Conservation (phyloP, 2,113 vertebrate species). For the Peromyscus leucopus region DNA sequence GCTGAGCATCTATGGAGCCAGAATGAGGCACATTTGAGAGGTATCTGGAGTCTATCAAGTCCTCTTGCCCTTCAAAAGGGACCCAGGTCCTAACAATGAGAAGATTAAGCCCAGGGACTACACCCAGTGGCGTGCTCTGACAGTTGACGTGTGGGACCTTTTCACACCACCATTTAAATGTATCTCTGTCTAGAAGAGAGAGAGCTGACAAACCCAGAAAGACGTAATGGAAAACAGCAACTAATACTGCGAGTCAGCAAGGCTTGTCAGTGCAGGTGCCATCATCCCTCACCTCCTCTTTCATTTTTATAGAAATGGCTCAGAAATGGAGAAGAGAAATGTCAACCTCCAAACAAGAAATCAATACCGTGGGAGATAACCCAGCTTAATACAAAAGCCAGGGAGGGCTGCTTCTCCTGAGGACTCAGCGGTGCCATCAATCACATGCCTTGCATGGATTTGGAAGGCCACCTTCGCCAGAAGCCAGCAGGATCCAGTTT, state of each 20-base stretch:
- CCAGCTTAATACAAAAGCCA: slow-evolving; percentile 57
- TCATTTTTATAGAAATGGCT: slow-evolving; percentile 72
- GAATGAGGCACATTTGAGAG: neutral
- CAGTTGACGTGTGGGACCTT: slow-evolving; percentile 46
- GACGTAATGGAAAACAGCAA: slow-evolving; percentile 50
- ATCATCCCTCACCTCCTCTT: slow-evolving; percentile 72
- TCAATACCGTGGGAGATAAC: slow-evolving; percentile 67
- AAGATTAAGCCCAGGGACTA: slow-evolving; percentile 46
- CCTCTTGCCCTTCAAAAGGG: neutral
- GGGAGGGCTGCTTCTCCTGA: slow-evolving; percentile 55
- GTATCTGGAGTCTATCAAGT: slow-evolving; percentile 62
- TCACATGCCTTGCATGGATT: neutral
- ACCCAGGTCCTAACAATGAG: neutral
- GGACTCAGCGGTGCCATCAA: neutral
- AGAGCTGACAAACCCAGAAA: slow-evolving; percentile 60
- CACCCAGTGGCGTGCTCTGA: neutral
- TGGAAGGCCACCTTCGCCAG: slow-evolving; percentile 33
- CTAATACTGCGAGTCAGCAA: slow-evolving; percentile 59
- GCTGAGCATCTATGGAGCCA: neutral
- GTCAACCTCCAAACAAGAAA: slow-evolving; percentile 68
- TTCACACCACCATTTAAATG: slow-evolving; percentile 61
- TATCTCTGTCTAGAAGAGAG: slow-evolving; percentile 43
- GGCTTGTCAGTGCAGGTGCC: slow-evolving; percentile 23
- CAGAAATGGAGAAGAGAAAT: slow-evolving; percentile 56
- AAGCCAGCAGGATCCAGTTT: slow-evolving; percentile 26